These are phyloP conservation scores for Pedionomus torquatus DNA, from an alignment of 2,113 vertebrate genomes.

Conservation along the genomic window DNA sequence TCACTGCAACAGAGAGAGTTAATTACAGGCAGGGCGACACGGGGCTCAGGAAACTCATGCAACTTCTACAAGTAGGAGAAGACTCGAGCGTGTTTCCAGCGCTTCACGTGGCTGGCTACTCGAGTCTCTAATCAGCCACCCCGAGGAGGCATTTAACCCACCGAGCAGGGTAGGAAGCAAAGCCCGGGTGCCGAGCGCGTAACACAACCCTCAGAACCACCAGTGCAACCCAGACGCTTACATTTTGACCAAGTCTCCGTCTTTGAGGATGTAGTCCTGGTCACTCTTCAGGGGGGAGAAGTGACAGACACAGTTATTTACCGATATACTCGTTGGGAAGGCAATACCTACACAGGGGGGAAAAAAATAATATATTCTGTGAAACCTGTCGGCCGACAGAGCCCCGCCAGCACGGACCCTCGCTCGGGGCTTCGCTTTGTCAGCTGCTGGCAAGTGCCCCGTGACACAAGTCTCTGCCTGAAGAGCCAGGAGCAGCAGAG, in stretches of 20 bases:
- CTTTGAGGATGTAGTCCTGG: slow-evolving; percentile 90
- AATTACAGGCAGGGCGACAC: not conserved
- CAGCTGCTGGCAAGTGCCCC: too few species aligned
- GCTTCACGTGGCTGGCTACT: not conserved
- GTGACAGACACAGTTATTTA: slow-evolving; percentile 99
- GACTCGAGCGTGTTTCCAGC: not conserved
- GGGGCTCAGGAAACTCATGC: not conserved
- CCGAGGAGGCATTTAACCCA: not conserved
- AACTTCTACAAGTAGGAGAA: not conserved
- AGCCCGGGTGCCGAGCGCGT: not conserved
- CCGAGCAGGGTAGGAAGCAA: not conserved
- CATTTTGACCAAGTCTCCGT: slow-evolving; percentile 96
- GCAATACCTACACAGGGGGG: slow-evolving; percentile 83
- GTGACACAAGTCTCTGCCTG: not conserved
- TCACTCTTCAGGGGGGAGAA: slow-evolving; percentile 98
- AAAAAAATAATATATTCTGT: rapidly evolving
- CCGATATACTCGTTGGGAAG: slow-evolving; percentile 95
- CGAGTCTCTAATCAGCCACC: not conserved
- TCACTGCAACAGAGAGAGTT: slow-evolving; percentile 77
- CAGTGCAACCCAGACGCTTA: slow-evolving; percentile 47
- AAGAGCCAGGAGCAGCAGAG: not conserved
- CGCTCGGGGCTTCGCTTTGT: rapidly evolving
- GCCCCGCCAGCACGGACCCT: rapidly evolving
- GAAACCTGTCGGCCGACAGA: rapidly evolving
- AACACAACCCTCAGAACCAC: not conserved